Conservation (phyloP, 2,797 vertebrate genomes). For the Paramormyrops hopkinsi region DNA sequence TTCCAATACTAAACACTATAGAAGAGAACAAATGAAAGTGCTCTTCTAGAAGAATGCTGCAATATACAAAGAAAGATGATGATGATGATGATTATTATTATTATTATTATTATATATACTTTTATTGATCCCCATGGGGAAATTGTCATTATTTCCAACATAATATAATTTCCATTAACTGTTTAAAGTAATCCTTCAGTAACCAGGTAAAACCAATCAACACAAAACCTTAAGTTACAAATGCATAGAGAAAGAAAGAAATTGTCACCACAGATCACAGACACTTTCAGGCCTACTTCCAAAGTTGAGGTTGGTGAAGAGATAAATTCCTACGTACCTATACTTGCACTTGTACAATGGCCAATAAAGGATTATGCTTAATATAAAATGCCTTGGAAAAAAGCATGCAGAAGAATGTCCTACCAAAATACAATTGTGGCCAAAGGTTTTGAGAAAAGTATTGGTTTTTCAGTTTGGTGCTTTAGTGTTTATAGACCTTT, state of each 20-base stretch:
- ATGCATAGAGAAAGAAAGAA: neutral
- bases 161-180: neutral
- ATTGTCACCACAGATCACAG: neutral
- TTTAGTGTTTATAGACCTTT: neutral
- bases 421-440: neutral
- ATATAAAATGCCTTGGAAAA: neutral
- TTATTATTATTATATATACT: no score
- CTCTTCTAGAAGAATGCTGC: neutral
- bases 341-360: neutral
- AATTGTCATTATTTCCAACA: neutral
- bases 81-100: no score
- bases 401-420: neutral
- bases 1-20: neutral
- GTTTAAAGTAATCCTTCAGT: neutral
- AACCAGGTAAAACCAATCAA: neutral
- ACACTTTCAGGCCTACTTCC: neutral
- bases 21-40: neutral
- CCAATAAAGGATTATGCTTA: neutral
- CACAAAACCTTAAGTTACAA: neutral
- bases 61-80: neutral
- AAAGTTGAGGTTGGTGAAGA: neutral
- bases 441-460: neutral
- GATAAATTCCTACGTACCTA: neutral
- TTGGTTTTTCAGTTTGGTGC: neutral
- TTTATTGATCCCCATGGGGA: no score